Evolutionary conservation across 2,888 invertebrate genomes (phyloP).

Genomic region (Scaeva pyrastri): DNA sequence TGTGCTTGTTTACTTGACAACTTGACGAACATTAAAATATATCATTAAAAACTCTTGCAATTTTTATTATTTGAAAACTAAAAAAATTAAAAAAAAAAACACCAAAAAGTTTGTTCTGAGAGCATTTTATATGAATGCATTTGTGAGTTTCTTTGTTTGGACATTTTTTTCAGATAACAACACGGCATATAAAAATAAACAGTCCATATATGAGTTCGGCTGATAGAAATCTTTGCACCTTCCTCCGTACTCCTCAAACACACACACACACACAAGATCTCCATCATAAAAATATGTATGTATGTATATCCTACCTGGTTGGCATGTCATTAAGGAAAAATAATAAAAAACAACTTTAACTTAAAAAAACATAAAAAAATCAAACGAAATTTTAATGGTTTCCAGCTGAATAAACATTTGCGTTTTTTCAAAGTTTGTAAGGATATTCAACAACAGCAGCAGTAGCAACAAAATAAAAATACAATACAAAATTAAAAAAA

Average conservation of each 20-base stretch:
- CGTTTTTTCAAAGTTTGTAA: constrained; percentile 17
- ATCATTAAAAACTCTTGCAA: too few relatives aligned
- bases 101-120: neutral
- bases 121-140: neutral
- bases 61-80: neutral
- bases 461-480: too few relatives aligned
- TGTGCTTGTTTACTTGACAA: too few relatives aligned
- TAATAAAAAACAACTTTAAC: constrained; percentile 19
- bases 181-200: constrained; percentile 3
- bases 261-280: neutral
- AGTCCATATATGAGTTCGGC: constrained; percentile 9
- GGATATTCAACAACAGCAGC: too few relatives aligned
- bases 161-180: constrained; percentile 7
- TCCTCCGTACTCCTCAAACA: neutral
- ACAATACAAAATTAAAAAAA: neutral
- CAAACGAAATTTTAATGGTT: constrained; percentile 41
- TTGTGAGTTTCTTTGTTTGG: neutral
- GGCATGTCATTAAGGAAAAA: constrained; percentile 24
- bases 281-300: constrained; percentile 29
- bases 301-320: constrained; percentile 9
- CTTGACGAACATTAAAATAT: too few relatives aligned
- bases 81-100: neutral
- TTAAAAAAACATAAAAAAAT: constrained; percentile 7
- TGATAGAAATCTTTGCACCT: constrained; percentile 10
- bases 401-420: constrained; percentile 54